Conservation (phyloP, 2,113 vertebrate species). For the Turnix velox region DNA sequence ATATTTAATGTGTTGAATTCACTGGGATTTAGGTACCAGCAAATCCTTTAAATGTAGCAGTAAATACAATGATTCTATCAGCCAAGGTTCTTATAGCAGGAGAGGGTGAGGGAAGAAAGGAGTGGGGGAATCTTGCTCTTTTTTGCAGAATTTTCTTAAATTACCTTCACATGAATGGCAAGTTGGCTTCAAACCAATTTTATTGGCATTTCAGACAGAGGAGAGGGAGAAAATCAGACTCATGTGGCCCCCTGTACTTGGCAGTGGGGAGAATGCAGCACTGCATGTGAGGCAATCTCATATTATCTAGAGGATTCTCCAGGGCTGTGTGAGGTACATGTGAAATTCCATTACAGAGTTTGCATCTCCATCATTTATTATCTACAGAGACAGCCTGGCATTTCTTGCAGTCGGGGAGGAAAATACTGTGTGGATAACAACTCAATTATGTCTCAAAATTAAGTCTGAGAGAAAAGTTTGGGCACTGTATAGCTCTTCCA, state of each 20-base stretch:
- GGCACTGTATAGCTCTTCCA: not conserved
- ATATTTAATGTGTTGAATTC: not conserved
- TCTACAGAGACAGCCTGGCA: not conserved
- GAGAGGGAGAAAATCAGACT: not conserved
- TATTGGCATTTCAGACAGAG: not conserved
- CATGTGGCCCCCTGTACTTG: not conserved
- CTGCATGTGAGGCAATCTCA: not conserved
- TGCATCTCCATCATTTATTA: constrained; percentile 43
- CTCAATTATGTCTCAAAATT: constrained; percentile 17
- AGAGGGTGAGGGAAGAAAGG: accelerated
- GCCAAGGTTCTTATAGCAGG: not conserved
- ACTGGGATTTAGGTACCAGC: not conserved
- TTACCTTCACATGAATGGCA: not conserved
- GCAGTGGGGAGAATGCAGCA: not conserved
- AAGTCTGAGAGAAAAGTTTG: not conserved
- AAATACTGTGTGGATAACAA: constrained; percentile 20
- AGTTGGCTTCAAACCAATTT: not conserved
- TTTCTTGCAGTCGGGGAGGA: constrained; percentile 9
- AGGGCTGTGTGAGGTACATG: not conserved
- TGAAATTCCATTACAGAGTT: constrained; percentile 44
- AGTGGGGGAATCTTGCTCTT: not conserved
- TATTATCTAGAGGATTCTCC: not conserved
- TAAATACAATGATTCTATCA: not conserved
- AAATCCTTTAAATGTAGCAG: not conserved
- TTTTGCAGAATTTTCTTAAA: not conserved